These are phyloP conservation scores for Apolygus lucorum DNA, from an alignment of 1,140 invertebrate species.

Conservation along the genomic window DNA sequence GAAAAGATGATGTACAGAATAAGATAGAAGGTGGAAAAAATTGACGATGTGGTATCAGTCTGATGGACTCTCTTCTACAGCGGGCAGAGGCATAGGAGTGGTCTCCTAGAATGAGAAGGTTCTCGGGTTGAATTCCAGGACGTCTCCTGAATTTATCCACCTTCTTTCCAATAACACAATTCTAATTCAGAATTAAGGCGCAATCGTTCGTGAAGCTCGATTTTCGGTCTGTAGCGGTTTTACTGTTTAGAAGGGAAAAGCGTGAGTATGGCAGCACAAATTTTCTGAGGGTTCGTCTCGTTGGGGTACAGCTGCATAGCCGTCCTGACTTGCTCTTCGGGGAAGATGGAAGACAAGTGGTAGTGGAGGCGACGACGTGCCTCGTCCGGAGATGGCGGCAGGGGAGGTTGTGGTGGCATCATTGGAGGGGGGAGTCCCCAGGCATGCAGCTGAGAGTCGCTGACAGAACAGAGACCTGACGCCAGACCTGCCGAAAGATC, in stretches of 20 bases:
- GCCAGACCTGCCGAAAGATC: too few relatives aligned
- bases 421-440: not conserved
- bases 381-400: conserved; percentile 44
- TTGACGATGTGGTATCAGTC: too few relatives aligned
- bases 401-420: conserved; percentile 28
- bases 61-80: too few relatives aligned
- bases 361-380: conserved; percentile 66
- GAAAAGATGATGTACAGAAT: too few relatives aligned
- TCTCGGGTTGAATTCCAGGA: too few relatives aligned
- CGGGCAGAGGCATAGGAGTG: too few relatives aligned
- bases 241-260: conserved; percentile 48
- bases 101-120: too few relatives aligned
- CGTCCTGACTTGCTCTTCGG: conserved; percentile 73
- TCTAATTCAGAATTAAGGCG: too few relatives aligned
- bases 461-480: conserved; percentile 24
- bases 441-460: conserved; percentile 34
- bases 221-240: not conserved
- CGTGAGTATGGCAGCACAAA: conserved; percentile 75
- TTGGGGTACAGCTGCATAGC: conserved; percentile 78
- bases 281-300: conserved; percentile 76
- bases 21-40: too few relatives aligned
- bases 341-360: conserved; percentile 77
- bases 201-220: too few relatives aligned
- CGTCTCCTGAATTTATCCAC: too few relatives aligned
- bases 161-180: too few relatives aligned